phyloP scores from a whole-genome alignment of 2,113 vertebrate species.

The Oriolus oriolus region DNA sequence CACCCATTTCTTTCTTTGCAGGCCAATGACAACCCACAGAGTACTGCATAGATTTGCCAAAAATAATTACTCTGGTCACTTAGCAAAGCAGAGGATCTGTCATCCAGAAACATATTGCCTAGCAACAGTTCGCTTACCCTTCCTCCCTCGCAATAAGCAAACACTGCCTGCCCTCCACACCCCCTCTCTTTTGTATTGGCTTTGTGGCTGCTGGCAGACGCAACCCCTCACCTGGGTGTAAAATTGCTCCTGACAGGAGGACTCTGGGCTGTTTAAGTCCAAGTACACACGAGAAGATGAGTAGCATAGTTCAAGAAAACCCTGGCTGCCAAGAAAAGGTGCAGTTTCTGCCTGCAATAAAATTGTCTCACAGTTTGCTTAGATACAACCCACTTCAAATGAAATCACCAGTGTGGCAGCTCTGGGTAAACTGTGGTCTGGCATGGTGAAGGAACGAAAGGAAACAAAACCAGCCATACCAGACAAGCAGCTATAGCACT shows the following conservation, averaged over 20 bases:
- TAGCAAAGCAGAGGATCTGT: neutral
- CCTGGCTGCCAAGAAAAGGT: neutral
- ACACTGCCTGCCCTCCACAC: neutral
- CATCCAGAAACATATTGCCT: constrained; percentile 26
- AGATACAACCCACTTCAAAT: neutral
- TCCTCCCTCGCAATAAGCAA: neutral
- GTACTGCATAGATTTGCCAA: neutral
- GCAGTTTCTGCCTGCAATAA: neutral
- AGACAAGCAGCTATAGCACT: neutral
- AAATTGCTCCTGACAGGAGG: neutral
- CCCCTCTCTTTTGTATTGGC: neutral
- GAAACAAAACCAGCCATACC: neutral
- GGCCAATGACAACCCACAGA: neutral
- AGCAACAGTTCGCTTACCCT: neutral
- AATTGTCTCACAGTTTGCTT: neutral
- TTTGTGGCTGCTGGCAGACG: neutral
- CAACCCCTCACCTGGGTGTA: neutral
- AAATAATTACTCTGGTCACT: constrained; percentile 34
- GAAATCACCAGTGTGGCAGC: neutral
- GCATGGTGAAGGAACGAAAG: neutral
- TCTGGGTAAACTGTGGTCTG: neutral
- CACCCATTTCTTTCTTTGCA: neutral
- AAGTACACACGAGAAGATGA: neutral
- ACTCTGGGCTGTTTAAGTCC: neutral
- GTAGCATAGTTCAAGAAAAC: neutral